Evolutionary conservation across 2,888 invertebrate genomes (phyloP), one percentile per base, ranked within the genome.

Genomic region (Gasteruption jaculator): DNA sequence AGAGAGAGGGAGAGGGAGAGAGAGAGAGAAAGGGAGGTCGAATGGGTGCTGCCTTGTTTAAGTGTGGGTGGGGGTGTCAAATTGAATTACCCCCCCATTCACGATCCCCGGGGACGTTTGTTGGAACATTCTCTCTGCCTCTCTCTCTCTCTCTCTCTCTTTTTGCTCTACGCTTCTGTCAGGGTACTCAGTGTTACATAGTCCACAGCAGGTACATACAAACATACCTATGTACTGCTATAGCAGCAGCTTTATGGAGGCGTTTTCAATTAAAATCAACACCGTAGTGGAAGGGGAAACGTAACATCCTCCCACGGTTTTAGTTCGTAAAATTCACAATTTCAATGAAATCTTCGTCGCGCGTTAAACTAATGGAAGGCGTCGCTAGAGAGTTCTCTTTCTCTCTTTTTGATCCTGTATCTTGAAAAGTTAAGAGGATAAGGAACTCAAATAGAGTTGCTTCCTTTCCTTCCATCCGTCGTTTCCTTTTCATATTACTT

Each of bases 21-120:
- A 21, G 34, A 32, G 24, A 15, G 38, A 37, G 38, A 14, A 35
- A 30, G 44, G 45, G 40, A 36, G 49, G 41, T 56, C 52, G 56
- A 54, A 56, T 60, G 57, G 61, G 57, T 60, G 60, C 62, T 64
- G 59, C 56, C 62, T 66, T 66, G 66, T 66, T 66, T 66, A 66
- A 66, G 62, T 60, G 58, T 60, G 65, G 63, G 63, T 60, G 62
- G 65, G 65, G 64, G 68, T 68, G 68, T 70, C 67, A 70, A 70
- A 70, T 70, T 70, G 67, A 70, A 70, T 70, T 68, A 68, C 63
- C 65, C 59, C 58, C 61, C 50, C 54, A 42, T 57, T 55, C 58
- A 49, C 54, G 45, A 54, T 49, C 63, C 56, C 60, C 54, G 52
- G 65, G 62, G 63, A 64, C 61, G 55, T 55, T 59, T 58, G 57